Evolutionary conservation across 2,888 invertebrate species (phyloP), one percentile per base, ranked within the genome.

Genomic region (Crepidodera aurea): DNA sequence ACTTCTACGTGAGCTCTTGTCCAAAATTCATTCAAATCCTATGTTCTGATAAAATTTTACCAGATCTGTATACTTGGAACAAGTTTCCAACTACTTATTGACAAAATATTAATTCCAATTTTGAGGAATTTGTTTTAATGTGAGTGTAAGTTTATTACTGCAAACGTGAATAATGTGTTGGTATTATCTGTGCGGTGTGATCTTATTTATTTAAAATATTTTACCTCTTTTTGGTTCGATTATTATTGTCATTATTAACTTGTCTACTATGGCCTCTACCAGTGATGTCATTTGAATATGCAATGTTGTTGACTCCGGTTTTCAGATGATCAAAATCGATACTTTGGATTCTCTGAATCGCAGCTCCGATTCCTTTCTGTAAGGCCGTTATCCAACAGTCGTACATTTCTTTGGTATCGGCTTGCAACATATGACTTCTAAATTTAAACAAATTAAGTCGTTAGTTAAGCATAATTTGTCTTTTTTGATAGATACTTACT

Each of bases 341-440:
- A 64, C 75, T 77, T 60, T 73, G 75, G 0, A 88, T 87, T 67
- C 86, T 84, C 73, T 92, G 91, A 71, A 92, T 88, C 10, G 95
- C 95, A 12, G 90, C 89, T 1, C 93, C 90, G 70, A 94, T 94
- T 16, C 92, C 93, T 73, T 90, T 88, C 79, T 97, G 97, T 71
- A 98, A 84, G 0, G 97, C 94, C 1, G 88, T 83, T 53, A 96
- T 91, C 98, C 98, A 98, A 12, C 88, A 86, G 69, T 88, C 87
- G 68, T 93, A 89, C 87, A 95, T 91, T 75, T 94, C 93, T 71
- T 96, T 95, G 0, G 95, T 94, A 79, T 98, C 98, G 0, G 98
- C 97, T 87, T 98, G 98, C n/a, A 98, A 85, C 83, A 96, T 92
- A 82, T 98, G 98, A 75, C 92, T 94, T 82, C 96, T 96, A 77